These are phyloP conservation scores for Chionodraco myersi DNA, from an alignment of 2,113 vertebrate genomes.

Conservation along the genomic window DNA sequence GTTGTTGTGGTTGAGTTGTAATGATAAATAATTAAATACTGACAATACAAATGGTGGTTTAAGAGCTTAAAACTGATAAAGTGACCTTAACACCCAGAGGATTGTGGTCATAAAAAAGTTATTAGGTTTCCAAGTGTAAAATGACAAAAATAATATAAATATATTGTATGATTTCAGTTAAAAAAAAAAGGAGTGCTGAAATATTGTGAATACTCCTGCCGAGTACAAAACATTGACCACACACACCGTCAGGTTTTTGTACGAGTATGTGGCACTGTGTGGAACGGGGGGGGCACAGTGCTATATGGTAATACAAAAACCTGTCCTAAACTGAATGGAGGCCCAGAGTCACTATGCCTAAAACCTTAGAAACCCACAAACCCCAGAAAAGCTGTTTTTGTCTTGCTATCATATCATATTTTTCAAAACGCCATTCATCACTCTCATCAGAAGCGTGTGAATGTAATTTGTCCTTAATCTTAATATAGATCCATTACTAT, in stretches of 20 bases:
- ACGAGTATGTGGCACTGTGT: slow-evolving; percentile 33
- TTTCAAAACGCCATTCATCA: too few relatives aligned
- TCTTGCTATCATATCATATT: too few relatives aligned
- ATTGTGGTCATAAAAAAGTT: neutral
- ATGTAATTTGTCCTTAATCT: too few relatives aligned
- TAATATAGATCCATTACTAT: too few relatives aligned
- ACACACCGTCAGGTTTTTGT: slow-evolving; percentile 39
- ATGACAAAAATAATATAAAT: neutral
- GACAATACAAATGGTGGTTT: neutral
- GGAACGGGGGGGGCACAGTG: slow-evolving; percentile 28
- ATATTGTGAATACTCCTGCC: too few relatives aligned
- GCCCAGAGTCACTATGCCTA: neutral
- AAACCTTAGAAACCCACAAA: too few relatives aligned
- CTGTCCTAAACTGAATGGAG: neutral
- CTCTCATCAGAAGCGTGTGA: too few relatives aligned
- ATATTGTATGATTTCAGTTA: neutral
- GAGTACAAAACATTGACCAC: neutral
- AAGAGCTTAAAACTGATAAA: neutral
- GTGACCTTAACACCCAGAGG: neutral
- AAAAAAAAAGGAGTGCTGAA: neutral
- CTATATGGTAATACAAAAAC: slow-evolving; percentile 50
- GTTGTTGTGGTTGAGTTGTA: too few relatives aligned
- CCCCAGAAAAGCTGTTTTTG: too few relatives aligned
- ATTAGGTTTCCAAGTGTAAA: neutral
- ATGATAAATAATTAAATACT: too few relatives aligned